A percentile compares a stretch with the other conserved stretches of the same genome.
Conservation (phyloP, 2,888 invertebrate species). For the Crocallis elinguaria region DNA sequence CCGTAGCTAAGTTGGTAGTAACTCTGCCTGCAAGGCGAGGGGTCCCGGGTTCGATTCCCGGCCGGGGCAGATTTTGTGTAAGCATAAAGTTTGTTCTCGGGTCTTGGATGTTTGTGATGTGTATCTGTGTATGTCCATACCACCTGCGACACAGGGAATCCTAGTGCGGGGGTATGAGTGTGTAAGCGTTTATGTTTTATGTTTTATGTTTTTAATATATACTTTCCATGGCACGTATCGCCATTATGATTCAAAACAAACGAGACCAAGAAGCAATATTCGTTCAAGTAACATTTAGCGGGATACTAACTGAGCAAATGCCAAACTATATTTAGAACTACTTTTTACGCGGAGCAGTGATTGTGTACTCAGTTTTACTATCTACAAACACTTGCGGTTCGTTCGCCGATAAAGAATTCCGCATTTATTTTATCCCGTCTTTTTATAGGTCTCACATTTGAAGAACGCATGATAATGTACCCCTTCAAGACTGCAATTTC, state of each 20-base stretch:
- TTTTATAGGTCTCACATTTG: conserved; percentile 13
- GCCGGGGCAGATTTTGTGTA: too few species aligned
- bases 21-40: too few species aligned
- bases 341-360: conserved; percentile 20
- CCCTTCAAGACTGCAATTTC: neutral
- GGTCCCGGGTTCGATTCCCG: too few species aligned
- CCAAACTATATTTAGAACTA: conserved; percentile 27
- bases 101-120: too few species aligned
- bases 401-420: conserved; percentile 18
- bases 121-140: too few species aligned
- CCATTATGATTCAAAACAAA: neutral
- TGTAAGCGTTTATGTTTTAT: too few species aligned
- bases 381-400: conserved; percentile 25
- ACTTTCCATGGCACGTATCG: too few species aligned
- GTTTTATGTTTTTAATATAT: neutral
- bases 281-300: conserved; percentile 21
- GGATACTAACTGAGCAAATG: conserved; percentile 18
- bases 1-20: too few species aligned
- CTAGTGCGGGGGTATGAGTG: too few species aligned
- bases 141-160: too few species aligned
- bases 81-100: too few species aligned
- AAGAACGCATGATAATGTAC: neutral
- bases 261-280: conserved; percentile 8
- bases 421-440: conserved; percentile 6
- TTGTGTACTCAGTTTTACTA: conserved; percentile 21